Conservation (phyloP, 1,140 invertebrate species). For the Cryptotermes secundus region DNA sequence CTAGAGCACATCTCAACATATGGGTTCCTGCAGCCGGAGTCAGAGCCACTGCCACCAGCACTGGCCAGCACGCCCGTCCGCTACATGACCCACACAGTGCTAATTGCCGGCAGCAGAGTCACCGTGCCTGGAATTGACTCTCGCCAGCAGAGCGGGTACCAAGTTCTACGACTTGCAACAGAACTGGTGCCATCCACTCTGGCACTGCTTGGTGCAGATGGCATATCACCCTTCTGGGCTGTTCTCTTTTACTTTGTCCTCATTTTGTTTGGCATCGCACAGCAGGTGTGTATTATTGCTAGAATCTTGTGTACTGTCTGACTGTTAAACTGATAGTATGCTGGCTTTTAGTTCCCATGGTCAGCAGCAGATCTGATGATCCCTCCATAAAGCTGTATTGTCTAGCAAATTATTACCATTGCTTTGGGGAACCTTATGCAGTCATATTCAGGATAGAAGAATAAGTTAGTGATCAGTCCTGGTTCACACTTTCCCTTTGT, state of each 20-base stretch:
- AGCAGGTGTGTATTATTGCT: slow-evolving; percentile 58
- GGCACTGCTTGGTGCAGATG: slow-evolving; percentile 64
- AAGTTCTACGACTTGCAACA: slow-evolving; percentile 74
- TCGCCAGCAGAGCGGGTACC: slow-evolving; percentile 68
- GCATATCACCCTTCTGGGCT: slow-evolving; percentile 79
- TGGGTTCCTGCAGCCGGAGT: slow-evolving; percentile 61
- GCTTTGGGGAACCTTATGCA: too few species aligned
- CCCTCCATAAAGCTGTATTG: too few species aligned
- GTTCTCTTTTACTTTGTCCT: slow-evolving; percentile 82
- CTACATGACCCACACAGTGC: slow-evolving; percentile 68
- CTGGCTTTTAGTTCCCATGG: too few species aligned
- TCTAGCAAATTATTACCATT: too few species aligned
- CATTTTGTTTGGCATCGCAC: slow-evolving; percentile 82
- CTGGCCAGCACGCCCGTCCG: slow-evolving; percentile 58
- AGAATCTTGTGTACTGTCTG: too few species aligned
- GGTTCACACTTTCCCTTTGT: too few species aligned
- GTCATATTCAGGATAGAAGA: too few species aligned
- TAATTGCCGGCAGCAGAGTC: slow-evolving; percentile 68
- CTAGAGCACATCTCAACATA: slow-evolving; percentile 73
- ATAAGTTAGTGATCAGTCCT: too few species aligned
- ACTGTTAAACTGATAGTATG: too few species aligned
- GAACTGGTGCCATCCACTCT: slow-evolving; percentile 83
- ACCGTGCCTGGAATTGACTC: slow-evolving; percentile 55
- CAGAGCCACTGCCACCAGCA: slow-evolving; percentile 40
- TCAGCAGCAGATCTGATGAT: too few species aligned